Conservation (phyloP, 2,888 invertebrate species). For the Nomada ferruginata region DNA sequence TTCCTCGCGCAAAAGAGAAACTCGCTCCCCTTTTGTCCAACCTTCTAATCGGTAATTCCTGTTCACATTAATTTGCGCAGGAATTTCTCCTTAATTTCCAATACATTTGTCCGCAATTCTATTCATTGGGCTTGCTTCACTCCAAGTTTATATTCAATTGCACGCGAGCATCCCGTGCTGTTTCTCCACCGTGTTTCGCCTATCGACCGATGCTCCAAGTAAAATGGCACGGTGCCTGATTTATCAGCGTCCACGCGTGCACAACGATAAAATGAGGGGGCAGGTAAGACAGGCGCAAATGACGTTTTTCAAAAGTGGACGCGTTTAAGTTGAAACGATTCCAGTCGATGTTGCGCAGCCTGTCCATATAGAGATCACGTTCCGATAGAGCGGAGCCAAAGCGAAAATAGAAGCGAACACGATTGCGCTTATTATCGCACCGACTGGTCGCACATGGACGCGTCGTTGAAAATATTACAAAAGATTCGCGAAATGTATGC, state of each 20-base stretch:
- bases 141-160: not conserved
- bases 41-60: not conserved
- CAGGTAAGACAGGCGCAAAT: not conserved
- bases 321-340: constrained; percentile 15
- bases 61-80: not conserved
- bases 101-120: not conserved
- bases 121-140: constrained; percentile 16
- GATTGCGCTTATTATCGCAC: not conserved
- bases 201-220: not conserved
- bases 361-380: constrained; percentile 11
- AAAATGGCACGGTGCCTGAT: not conserved
- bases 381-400: constrained; percentile 28
- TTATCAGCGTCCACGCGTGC: not conserved
- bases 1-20: no score
- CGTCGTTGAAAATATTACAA: not conserved
- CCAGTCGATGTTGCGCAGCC: not conserved
- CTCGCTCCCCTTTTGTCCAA: no score
- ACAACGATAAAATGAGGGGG: not conserved
- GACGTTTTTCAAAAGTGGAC: not conserved
- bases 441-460: not conserved
- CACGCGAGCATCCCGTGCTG: not conserved
- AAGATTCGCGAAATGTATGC: not conserved
- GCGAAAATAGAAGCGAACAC: constrained; percentile 1
- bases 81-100: not conserved
- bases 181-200: not conserved